Conservation (phyloP, 2,888 invertebrate genomes). For the Pteria penguin region DNA sequence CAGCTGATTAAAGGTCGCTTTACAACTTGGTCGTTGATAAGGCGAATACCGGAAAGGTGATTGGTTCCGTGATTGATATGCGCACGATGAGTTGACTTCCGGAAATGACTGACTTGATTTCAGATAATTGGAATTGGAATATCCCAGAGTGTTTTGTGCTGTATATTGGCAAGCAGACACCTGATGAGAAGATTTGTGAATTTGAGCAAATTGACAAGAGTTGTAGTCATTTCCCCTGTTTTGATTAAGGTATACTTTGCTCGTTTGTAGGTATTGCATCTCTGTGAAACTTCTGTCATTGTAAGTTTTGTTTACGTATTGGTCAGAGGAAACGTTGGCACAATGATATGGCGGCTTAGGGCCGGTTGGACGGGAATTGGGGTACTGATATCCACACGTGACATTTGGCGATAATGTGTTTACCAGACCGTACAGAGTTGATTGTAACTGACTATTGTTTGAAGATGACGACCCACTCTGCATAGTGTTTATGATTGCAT, state of each 20-base stretch:
- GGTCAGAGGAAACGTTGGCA: background rate
- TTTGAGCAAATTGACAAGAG: conserved; percentile 18
- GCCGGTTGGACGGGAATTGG: background rate
- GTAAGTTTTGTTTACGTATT: background rate
- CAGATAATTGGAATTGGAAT: background rate
- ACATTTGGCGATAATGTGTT: conserved; percentile 26
- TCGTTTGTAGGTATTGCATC: background rate
- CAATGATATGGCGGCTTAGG: background rate
- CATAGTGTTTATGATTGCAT: conserved; percentile 44
- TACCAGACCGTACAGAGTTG: conserved; percentile 30
- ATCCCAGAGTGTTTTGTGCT: background rate
- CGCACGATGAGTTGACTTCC: background rate
- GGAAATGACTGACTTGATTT: background rate
- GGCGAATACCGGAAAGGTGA: conserved; percentile 9
- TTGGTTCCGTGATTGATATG: background rate
- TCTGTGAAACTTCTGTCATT: background rate
- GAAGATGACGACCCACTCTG: conserved; percentile 29
- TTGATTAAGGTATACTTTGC: background rate
- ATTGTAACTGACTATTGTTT: conserved; percentile 15
- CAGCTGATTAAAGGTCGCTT: no score
- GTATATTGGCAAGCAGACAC: background rate
- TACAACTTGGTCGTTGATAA: conserved; percentile 10
- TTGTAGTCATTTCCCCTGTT: background rate
- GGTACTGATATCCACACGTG: conserved; percentile 17
- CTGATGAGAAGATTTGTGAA: conserved; percentile 1